Conservation (phyloP, 1,140 invertebrate genomes). For the Hirudo medicinalis region DNA sequence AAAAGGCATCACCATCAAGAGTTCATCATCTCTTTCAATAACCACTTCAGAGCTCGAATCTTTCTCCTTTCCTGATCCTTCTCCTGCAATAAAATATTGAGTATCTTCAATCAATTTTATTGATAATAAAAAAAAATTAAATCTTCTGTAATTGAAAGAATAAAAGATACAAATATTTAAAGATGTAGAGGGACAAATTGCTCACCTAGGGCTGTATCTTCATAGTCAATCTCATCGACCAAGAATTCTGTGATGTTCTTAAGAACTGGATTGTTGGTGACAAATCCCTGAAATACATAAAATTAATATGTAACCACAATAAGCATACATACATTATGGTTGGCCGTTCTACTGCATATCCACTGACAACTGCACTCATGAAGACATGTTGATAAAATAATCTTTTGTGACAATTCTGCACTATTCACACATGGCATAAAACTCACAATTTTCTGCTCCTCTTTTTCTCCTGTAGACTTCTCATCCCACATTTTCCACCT, state of each 20-base stretch:
- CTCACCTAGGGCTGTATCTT: constrained; percentile 73
- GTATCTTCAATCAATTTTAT: too few species aligned
- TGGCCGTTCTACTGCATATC: too few species aligned
- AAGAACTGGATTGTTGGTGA: constrained; percentile 84
- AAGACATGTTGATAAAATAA: too few species aligned
- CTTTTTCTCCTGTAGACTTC: constrained; percentile 39
- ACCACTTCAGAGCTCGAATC: constrained; percentile 45
- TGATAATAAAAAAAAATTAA: neutral
- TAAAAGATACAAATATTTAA: neutral
- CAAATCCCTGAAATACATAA: constrained; percentile 33
- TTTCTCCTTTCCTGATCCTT: constrained; percentile 31
- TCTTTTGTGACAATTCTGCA: too few species aligned
- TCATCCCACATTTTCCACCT: constrained; percentile 65
- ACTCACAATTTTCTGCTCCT: constrained; percentile 32
- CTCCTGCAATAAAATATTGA: neutral
- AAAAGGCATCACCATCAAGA: constrained; percentile 51
- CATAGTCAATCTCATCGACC: constrained; percentile 93
- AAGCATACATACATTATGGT: too few species aligned
- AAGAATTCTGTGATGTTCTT: constrained; percentile 95
- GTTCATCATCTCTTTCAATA: constrained; percentile 63
- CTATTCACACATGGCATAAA: neutral
- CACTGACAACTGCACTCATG: too few species aligned
- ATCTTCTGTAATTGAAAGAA: neutral
- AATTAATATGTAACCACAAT: too few species aligned
- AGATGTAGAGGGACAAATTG: neutral